Base-by-base conservation (phyloP, 2,113 vertebrate species). In the Notarius lentiginosus region DNA sequence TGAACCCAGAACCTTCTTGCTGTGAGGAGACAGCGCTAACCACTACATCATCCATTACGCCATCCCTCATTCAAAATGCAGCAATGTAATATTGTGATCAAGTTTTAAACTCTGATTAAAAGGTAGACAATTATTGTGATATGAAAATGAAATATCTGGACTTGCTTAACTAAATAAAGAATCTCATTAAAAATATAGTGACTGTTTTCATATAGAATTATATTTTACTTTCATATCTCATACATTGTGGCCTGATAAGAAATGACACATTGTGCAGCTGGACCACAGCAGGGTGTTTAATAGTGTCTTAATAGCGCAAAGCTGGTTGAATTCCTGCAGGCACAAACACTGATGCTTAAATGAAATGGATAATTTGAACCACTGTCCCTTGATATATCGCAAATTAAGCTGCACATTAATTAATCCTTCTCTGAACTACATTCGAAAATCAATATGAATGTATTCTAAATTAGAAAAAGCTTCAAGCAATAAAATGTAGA, bases 301-400 rank as follows among this genome's bases (percentile, higher is more conserved):
- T 66, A 34, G 30, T 70, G 17, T 76, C 30, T 87, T 77, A 84
- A 73, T 88, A 66, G 58, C 72, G 77, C 81, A 83, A 27, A 72
- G 41, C 63, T 79, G 7, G 76, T 86, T 81, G 75, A 63, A 49
- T 65, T 47, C 79, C 73, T 58, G 20, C 72, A 76, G 83, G 87
- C 63, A 60, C 72, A 14, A 87, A 87, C 34, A 53, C 56, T 60
- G 49, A 34, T 10, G 83, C 60, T 60, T 47, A 88, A 90, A 88
- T 56, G 30, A 85, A 88, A 85, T 55, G n/a, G 75, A 73, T 82
- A 53, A 84, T 85, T 88, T 88, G n/a, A 90, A 89, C 82, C 85
- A 84, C 72, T 20, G 24, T 88, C 82, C 82, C 86, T 82, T 68
- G 58, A 85, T 85, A 53, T 85, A 51, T 51, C 65, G 56, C n/a